A percentile compares a stretch with the other conserved stretches of the same genome.
These are phyloP conservation scores for Echiichthys vipera DNA, from an alignment of 2,797 vertebrate species.

Conservation along the genomic window DNA sequence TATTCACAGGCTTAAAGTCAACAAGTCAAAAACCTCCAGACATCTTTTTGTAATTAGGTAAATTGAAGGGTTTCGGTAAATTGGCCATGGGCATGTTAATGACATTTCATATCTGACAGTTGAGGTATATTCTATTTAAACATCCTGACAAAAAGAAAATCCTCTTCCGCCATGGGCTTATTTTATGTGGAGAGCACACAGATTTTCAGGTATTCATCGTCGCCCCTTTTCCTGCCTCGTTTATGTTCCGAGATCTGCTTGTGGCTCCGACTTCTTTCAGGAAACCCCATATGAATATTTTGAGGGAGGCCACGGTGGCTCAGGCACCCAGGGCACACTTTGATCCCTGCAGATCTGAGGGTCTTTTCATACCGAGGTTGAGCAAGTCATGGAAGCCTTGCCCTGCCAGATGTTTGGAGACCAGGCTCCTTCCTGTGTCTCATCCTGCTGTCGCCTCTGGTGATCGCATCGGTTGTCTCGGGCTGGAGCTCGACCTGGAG, in stretches of 20 bases:
- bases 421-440: constrained; percentile 85
- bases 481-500: constrained; percentile 69
- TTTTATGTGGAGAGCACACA: constrained; percentile 48
- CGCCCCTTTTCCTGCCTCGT: constrained; percentile 52
- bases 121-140: constrained; percentile 47
- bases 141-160: constrained; percentile 36
- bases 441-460: constrained; percentile 82
- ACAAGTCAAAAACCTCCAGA: neutral
- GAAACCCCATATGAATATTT: constrained; percentile 82
- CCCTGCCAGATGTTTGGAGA: constrained; percentile 86
- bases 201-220: constrained; percentile 72
- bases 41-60: constrained; percentile 11
- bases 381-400: constrained; percentile 78
- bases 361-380: constrained; percentile 67
- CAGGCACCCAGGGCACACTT: constrained; percentile 84
- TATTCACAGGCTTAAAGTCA: too few relatives aligned
- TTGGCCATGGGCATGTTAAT: constrained; percentile 1
- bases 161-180: constrained; percentile 33
- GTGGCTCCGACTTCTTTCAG: constrained; percentile 74
- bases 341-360: constrained; percentile 85
- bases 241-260: constrained; percentile 68
- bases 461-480: constrained; percentile 62
- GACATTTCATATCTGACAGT: constrained; percentile 22
- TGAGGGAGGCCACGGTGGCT: constrained; percentile 79
- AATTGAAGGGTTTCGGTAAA: constrained; percentile 15